A percentile compares a stretch with the other conserved stretches of the same genome.
Evolutionary conservation across 1,140 invertebrate genomes (phyloP).

Genomic region (Scaptomyza montana): DNA sequence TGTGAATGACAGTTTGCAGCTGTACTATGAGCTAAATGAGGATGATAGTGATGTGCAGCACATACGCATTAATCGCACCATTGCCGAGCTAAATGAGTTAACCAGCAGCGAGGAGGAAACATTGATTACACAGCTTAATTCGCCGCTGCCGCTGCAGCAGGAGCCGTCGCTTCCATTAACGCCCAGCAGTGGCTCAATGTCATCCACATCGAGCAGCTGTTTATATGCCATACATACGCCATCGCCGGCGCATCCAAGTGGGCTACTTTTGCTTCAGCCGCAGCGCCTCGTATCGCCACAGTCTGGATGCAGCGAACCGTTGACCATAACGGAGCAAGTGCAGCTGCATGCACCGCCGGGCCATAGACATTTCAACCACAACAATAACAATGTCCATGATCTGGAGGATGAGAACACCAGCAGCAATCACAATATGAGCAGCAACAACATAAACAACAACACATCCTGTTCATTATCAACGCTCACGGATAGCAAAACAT

Average conservation of each 20-base stretch:
- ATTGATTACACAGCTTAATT: conserved; percentile 50
- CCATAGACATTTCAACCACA: conserved; percentile 21
- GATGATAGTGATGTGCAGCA: conserved; percentile 52
- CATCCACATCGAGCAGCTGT: conserved; percentile 69
- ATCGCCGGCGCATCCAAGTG: conserved; percentile 48
- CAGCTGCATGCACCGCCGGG: conserved; percentile 63
- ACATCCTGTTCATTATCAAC: conserved; percentile 79
- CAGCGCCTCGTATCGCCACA: conserved; percentile 46
- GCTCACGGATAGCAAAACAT: conserved; percentile 80
- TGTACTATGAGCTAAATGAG: conserved; percentile 70
- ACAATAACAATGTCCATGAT: conserved; percentile 22
- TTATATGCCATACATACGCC: conserved; percentile 75
- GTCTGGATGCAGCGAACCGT: conserved; percentile 44
- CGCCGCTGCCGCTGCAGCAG: conserved; percentile 17
- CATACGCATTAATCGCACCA: conserved; percentile 68
- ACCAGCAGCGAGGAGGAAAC: conserved; percentile 73
- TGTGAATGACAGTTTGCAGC: conserved; percentile 57
- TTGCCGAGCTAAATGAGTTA: conserved; percentile 65
- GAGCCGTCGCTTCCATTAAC: conserved; percentile 12
- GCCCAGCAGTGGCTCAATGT: conserved; percentile 31
- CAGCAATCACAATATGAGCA: conserved; percentile 1
- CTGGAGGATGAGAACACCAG: conserved; percentile 48
- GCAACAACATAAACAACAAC: conserved; percentile 70
- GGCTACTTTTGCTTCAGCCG: not conserved
- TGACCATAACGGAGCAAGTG: conserved; percentile 69